phyloP scores from a whole-genome alignment of 2,888 invertebrate species.

The Xanthia icteritia region DNA sequence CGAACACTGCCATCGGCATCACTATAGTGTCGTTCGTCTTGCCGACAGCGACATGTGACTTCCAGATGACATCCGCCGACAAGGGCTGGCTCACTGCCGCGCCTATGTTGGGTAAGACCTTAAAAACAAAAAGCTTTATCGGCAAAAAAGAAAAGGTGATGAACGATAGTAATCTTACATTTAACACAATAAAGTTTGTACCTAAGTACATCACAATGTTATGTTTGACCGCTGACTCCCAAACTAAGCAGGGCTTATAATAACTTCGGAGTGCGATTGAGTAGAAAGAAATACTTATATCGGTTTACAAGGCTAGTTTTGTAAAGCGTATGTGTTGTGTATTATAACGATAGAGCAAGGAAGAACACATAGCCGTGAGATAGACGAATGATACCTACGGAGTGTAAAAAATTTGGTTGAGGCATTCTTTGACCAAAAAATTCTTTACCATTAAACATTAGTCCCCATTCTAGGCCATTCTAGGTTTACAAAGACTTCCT shows the following conservation, averaged over 20 bases:
- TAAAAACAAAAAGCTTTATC: background rate
- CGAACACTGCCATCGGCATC: slow-evolving; percentile 95
- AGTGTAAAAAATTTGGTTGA: background rate
- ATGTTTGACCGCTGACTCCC: background rate
- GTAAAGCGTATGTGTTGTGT: background rate
- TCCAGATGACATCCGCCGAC: slow-evolving; percentile 94
- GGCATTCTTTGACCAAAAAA: background rate
- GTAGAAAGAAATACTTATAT: no score
- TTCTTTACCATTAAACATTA: background rate
- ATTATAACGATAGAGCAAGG: background rate
- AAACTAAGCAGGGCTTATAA: background rate
- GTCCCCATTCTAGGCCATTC: background rate
- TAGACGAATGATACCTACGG: background rate
- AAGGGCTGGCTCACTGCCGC: slow-evolving; percentile 95
- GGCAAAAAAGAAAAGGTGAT: background rate
- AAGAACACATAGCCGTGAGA: background rate
- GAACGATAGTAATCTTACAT: background rate
- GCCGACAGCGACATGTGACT: slow-evolving; percentile 95
- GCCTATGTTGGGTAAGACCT: slow-evolving; percentile 93
- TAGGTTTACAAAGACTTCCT: background rate
- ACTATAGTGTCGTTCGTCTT: slow-evolving; percentile 95
- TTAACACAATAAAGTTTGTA: background rate
- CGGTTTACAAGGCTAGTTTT: background rate
- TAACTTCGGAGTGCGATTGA: no score
- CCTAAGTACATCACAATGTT: background rate